Base-by-base conservation (phyloP, 1,140 invertebrate species). In the Pectinophora gossypiella region DNA sequence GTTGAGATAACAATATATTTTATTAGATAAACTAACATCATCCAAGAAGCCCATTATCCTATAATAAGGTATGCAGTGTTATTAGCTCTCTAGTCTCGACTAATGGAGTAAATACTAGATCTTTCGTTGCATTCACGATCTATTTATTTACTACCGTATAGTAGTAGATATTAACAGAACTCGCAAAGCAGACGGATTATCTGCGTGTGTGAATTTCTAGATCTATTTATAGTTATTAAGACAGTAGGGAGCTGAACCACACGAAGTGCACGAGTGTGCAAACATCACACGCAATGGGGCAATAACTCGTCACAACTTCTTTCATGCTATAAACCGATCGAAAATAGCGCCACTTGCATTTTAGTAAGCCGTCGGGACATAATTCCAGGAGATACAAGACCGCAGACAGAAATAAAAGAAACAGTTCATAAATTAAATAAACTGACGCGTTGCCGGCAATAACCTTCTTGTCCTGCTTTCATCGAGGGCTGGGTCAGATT, bases 351-450 rank as follows among this genome's bases (percentile, higher is more conserved):
- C 32, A 16, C 43, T 23, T 61, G 53, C 55, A 47, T 57, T 43
- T 42, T 47, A 54, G 60, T 56, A 62, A 56, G 64, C 46, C 56
- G 71, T 68, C 66, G 67, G 65, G 75, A 72, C 76, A 51, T 65
- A 77, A 77, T 82, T 81, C 81, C 78, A 76, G 68, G 81, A 85
- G 70, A 60, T 56, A 61, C 61, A 59, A 65, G 67, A 51, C 50
- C n/a, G 64, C 72, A 78, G 68, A 74, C 76, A 82, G 59, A 80
- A 81, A 82, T 80, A 82, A 72, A 82, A 51, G 52, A 76, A 21
- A 54, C 59, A 48, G 57, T 61, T 66, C 64, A 53, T 73, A 72
- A 73, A 76, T 75, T 76, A 76, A 71, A 54, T 56, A 58, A 59
- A 42, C 68, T 52, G 56, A 71, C 55, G 68, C 62, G 49, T 47